Percentiles rank a stretch among this genome's conserved stretches.
phyloP scores from a whole-genome alignment of 2,888 invertebrate species.

The Amphimallon solstitiale region DNA sequence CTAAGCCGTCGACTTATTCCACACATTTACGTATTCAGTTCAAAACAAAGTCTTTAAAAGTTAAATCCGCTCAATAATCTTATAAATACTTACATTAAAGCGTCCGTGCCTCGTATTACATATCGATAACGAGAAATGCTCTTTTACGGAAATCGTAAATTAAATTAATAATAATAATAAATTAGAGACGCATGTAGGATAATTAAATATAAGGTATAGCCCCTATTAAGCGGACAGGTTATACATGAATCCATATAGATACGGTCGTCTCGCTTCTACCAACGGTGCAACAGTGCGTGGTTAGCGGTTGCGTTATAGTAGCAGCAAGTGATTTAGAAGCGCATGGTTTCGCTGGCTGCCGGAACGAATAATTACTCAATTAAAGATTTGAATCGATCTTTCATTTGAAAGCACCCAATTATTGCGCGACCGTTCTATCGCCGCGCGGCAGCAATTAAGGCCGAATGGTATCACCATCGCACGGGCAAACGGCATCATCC shows the following conservation, averaged over 20 bases:
- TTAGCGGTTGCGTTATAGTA: conserved; percentile 2
- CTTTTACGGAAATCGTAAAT: too few relatives aligned
- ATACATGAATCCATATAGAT: neutral
- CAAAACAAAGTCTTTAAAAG: too few relatives aligned
- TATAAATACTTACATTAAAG: too few relatives aligned
- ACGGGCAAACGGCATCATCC: too few relatives aligned
- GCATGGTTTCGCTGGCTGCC: conserved; percentile 23
- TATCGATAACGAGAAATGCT: too few relatives aligned
- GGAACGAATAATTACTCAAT: conserved; percentile 44
- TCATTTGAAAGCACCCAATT: conserved; percentile 29
- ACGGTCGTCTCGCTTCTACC: conserved; percentile 3
- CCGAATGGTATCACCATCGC: conserved; percentile 1
- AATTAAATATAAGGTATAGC: too few relatives aligned
- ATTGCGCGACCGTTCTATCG: conserved; percentile 28
- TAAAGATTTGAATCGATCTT: conserved; percentile 37
- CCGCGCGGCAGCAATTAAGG: conserved; percentile 14
- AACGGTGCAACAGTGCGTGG: neutral
- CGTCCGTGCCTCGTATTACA: too few relatives aligned
- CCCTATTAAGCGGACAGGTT: neutral
- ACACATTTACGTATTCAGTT: too few relatives aligned
- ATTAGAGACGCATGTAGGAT: too few relatives aligned
- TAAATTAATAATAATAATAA: too few relatives aligned
- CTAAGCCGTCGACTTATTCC: too few relatives aligned
- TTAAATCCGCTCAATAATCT: too few relatives aligned
- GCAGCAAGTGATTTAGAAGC: conserved; percentile 5